phyloP scores from a whole-genome alignment of 30 jellyfish, hydroid and myxozoan genomes.

The Mastigias papua region DNA sequence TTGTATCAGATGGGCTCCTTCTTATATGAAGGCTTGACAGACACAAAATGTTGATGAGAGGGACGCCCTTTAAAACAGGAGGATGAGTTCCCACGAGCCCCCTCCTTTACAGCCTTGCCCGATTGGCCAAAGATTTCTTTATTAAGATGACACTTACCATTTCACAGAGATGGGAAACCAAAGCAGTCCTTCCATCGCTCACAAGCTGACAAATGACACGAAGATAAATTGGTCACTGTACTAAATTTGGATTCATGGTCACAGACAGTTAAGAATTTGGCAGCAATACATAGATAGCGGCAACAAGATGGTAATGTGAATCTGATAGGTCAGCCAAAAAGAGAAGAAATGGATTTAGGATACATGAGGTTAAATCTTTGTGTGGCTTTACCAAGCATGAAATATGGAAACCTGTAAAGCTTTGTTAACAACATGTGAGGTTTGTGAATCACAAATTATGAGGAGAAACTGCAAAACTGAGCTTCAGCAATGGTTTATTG shows the following conservation, averaged over 20 bases:
- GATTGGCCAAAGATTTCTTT: no score
- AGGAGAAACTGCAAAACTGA: no score
- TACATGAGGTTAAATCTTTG: slow-evolving; percentile 3
- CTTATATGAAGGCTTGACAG: no score
- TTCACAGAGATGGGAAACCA: neutral
- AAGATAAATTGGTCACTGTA: slow-evolving; percentile 2
- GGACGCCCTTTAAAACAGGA: no score
- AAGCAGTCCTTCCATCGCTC: neutral
- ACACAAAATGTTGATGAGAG: no score
- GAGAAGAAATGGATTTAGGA: slow-evolving; percentile 38
- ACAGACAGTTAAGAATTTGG: no score
- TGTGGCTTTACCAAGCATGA: slow-evolving; percentile 14
- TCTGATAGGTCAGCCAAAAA: slow-evolving; percentile 48
- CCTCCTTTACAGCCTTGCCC: no score
- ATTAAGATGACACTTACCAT: no score
- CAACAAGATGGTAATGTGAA: slow-evolving; percentile 5
- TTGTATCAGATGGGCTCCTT: no score
- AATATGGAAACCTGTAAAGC: slow-evolving; percentile 9
- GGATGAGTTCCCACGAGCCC: no score
- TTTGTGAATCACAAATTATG: neutral
- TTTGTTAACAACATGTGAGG: neutral
- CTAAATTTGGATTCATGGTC: neutral
- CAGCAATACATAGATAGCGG: neutral
- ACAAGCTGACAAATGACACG: neutral
- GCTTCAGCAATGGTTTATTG: no score